phyloP scores from a whole-genome alignment of 2,113 vertebrate species.

The Falco punctatus region DNA sequence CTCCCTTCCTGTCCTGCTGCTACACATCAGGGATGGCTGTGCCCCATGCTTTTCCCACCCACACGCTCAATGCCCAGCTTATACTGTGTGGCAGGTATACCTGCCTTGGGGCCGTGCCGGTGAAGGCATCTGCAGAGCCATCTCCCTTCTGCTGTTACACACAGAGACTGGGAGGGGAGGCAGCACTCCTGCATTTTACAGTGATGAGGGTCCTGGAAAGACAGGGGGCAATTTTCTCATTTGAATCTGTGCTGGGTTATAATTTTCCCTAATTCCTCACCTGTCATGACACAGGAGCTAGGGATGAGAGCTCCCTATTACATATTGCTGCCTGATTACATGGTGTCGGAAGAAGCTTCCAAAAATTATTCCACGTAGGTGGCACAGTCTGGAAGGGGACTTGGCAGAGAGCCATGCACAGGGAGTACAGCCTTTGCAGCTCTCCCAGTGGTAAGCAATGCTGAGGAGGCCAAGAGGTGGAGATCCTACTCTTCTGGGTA shows the following conservation, averaged over 20 bases:
- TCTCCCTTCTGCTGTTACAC: not conserved
- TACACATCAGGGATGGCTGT: fast-evolving
- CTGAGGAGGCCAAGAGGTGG: not conserved
- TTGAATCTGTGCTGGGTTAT: slow-evolving; percentile 44
- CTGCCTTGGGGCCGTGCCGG: fast-evolving
- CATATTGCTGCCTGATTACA: slow-evolving; percentile 48
- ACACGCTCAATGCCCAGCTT: not conserved
- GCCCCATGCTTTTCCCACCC: not conserved
- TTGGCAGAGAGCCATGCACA: not conserved
- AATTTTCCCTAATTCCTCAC: slow-evolving; percentile 57
- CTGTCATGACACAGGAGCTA: slow-evolving; percentile 13
- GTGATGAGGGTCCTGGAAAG: not conserved
- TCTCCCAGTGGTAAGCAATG: fast-evolving
- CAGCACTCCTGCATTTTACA: not conserved
- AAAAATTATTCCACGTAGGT: slow-evolving; percentile 26
- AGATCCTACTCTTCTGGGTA: not conserved
- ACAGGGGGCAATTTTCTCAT: slow-evolving; percentile 58
- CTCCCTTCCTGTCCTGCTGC: not conserved
- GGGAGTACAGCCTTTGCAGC: not conserved
- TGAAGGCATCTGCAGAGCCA: fast-evolving
- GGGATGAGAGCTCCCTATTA: slow-evolving; percentile 42
- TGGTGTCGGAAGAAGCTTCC: slow-evolving; percentile 28
- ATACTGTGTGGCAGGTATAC: fast-evolving
- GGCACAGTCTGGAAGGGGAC: not conserved
- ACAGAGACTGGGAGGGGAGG: not conserved